phyloP scores from a whole-genome alignment of 1,140 invertebrate species.

The Babylonia areolata region DNA sequence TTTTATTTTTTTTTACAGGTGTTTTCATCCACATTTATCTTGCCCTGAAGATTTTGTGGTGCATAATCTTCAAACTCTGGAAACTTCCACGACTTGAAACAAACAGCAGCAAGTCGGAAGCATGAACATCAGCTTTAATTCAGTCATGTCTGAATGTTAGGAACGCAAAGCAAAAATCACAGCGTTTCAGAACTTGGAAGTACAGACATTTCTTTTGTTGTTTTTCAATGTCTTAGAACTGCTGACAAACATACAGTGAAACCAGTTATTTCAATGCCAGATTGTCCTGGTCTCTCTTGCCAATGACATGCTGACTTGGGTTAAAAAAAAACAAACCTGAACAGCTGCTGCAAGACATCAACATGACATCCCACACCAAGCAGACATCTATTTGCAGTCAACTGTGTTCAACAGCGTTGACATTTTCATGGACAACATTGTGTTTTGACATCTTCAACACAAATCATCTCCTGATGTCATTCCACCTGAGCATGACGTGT shows the following conservation, averaged over 20 bases:
- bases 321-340: too few relatives aligned
- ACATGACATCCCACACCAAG: too few relatives aligned
- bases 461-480: too few relatives aligned
- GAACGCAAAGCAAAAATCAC: not conserved
- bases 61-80: not conserved
- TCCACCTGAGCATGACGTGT: too few relatives aligned
- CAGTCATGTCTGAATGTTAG: not conserved
- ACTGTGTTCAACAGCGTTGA: not conserved
- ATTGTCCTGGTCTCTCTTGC: not conserved
- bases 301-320: not conserved
- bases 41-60: too few relatives aligned
- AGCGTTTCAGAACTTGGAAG: too few relatives aligned
- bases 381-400: too few relatives aligned
- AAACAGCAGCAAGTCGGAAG: conserved; percentile 2
- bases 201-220: too few relatives aligned
- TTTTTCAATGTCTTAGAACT: too few relatives aligned
- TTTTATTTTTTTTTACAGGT: not conserved
- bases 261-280: not conserved
- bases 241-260: not conserved
- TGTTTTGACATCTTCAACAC: too few relatives aligned
- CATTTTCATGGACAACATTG: not conserved
- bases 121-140: not conserved
- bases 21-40: too few relatives aligned
- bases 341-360: too few relatives aligned
- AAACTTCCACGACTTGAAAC: not conserved